Evolutionary conservation across 1,140 invertebrate genomes (phyloP), one percentile per base, ranked within the genome.

Genomic region (Steinernema feltiae): DNA sequence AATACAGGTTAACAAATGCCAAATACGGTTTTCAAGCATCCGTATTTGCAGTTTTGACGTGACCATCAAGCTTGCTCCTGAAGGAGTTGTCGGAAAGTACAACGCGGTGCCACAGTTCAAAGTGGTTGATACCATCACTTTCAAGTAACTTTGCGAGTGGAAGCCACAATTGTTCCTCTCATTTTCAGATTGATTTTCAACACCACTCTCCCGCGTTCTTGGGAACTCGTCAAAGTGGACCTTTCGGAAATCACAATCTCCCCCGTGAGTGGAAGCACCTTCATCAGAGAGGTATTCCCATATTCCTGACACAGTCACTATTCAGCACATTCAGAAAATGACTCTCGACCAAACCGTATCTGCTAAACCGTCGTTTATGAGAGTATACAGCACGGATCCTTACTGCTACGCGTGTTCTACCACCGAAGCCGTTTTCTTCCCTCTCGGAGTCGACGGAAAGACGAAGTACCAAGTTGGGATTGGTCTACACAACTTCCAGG

Each of bases 401-500:
- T 63, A 63, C 53, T 7, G 7, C 15, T 63, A 17, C 24, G 82
- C 46, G 0, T 84, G 83, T 71, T 74, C 69, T 1, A 21, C 48
- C 15, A 79, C 83, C 2, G 76, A 78, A 41, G 77, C 84, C 3
- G 69, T 79, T 17, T 82, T 79, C 30, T 85, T 82, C 77, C 48
- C 76, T 24, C 24, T 69, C 0, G 41, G 76, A 27, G 31, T 69
- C 0, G 3, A 69, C 0, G 31, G 70, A 12, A 63, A 63, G 53
- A n/a, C 7, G 15, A 63, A 63, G 31, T 71, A 79, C 32, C 32
- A 69, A 21, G 73, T 86, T 69, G 83, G 84, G 24, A 41, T 84
- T 27, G 30, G 71, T 1, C 76, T 84, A 35, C 41, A 77, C 30
- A 86, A 86, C 71, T 72, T 85, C 24, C 84, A 84, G 73, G 84